phyloP scores from a whole-genome alignment of 2,888 invertebrate species.

The Drosophila dives region DNA sequence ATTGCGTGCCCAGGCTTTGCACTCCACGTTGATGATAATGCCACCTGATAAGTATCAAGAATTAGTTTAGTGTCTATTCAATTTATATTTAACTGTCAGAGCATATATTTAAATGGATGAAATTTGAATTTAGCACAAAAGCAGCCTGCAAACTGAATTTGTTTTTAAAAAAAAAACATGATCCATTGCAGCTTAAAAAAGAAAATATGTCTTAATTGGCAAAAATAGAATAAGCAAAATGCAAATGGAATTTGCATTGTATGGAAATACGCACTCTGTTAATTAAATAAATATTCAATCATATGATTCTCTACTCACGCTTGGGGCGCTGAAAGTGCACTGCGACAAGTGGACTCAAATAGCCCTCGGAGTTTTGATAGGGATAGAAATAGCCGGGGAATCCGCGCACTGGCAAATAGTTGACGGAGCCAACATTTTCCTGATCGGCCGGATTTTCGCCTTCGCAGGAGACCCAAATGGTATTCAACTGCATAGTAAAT shows the following conservation, averaged over 20 bases:
- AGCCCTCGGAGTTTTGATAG: constrained; percentile 93
- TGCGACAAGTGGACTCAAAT: constrained; percentile 94
- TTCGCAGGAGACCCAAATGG: constrained; percentile 96
- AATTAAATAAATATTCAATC: neutral
- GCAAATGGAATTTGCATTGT: neutral
- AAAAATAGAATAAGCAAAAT: neutral
- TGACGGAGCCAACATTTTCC: constrained; percentile 94
- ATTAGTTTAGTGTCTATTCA: too few relatives aligned
- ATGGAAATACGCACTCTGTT: neutral
- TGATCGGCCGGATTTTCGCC: constrained; percentile 97
- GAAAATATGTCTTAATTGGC: neutral
- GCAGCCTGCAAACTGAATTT: neutral
- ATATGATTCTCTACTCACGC: constrained; percentile 87
- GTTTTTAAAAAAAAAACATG: neutral
- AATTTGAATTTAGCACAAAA: neutral
- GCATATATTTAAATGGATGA: neutral
- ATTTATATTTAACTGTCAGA: neutral
- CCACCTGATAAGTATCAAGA: constrained; percentile 83
- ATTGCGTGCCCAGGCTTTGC: constrained; percentile 90
- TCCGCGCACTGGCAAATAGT: constrained; percentile 92
- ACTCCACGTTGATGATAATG: constrained; percentile 88
- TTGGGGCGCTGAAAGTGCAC: constrained; percentile 93
- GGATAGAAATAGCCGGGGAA: constrained; percentile 97
- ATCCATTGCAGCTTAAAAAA: neutral
- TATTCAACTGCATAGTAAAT: constrained; percentile 87